Evolutionary conservation across 1,140 invertebrate species (phyloP).

Genomic region (Zaprionus tsacasi): DNA sequence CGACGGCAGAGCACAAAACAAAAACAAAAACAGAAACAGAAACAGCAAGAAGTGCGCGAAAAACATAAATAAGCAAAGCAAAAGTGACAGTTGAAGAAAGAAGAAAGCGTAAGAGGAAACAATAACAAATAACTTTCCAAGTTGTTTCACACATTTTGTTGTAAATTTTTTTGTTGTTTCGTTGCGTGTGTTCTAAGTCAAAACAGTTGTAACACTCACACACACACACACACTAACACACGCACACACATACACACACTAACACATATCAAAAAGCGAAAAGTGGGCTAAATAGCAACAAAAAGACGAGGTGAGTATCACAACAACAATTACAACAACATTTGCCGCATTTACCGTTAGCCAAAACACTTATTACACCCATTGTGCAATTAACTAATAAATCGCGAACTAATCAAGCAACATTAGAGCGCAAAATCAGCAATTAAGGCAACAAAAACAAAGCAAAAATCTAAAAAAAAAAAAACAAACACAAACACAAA

Average conservation of each 20-base stretch:
- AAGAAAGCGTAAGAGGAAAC: conserved; percentile 19
- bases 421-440: conserved; percentile 40
- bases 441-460: conserved; percentile 30
- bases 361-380: conserved; percentile 8
- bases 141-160: neutral
- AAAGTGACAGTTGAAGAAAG: conserved; percentile 13
- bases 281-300: conserved; percentile 49
- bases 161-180: conserved; percentile 16
- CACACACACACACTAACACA: conserved; percentile 21
- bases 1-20: conserved; percentile 33
- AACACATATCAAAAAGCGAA: conserved; percentile 47
- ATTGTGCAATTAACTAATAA: conserved; percentile 39
- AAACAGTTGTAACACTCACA: conserved; percentile 18
- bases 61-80: conserved; percentile 24
- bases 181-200: conserved; percentile 6
- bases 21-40: conserved; percentile 26
- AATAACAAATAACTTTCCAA: neutral
- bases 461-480: conserved; percentile 29
- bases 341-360: conserved; percentile 6
- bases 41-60: conserved; percentile 11
- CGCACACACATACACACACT: conserved; percentile 9
- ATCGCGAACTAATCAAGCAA: conserved; percentile 36
- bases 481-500: conserved; percentile 32
- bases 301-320: conserved; percentile 39
- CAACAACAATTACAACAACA: conserved; percentile 12